phyloP scores from a whole-genome alignment of 35 echinoderm and acorn worm genomes.

The Apostichopus californicus region DNA sequence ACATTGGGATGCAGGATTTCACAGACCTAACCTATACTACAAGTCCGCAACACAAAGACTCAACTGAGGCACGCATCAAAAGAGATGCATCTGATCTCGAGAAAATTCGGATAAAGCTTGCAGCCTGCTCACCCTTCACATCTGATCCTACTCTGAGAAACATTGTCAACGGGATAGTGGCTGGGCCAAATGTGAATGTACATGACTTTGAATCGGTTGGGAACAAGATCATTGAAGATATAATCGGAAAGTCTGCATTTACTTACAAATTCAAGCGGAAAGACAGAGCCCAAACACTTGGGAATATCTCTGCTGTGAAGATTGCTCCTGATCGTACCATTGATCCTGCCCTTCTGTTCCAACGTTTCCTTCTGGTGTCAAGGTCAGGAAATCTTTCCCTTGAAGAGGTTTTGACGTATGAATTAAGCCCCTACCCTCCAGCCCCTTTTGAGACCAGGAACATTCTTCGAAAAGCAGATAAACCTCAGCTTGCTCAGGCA shows the following conservation, averaged over 20 bases:
- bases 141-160: constrained; percentile 58
- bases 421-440: constrained; percentile 53
- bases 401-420: constrained; percentile 58
- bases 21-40: constrained; percentile 44
- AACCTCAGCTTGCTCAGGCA: constrained; percentile 46
- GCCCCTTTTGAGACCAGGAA: constrained; percentile 39
- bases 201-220: constrained; percentile 54
- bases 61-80: constrained; percentile 21
- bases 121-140: constrained; percentile 23
- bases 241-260: constrained; percentile 51
- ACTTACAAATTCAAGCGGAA: constrained; percentile 48
- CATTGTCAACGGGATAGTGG: constrained; percentile 62
- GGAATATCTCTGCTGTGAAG: neutral
- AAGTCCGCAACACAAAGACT: constrained; percentile 66
- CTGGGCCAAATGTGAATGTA: constrained; percentile 55
- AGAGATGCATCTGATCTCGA: constrained; percentile 42
- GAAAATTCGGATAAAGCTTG: constrained; percentile 45
- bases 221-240: constrained; percentile 40
- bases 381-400: constrained; percentile 25
- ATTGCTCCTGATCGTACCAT: constrained; percentile 61
- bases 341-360: constrained; percentile 60
- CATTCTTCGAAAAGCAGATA: constrained; percentile 44
- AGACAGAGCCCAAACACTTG: constrained; percentile 53
- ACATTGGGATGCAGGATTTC: constrained; percentile 72
- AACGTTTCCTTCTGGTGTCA: constrained; percentile 51